phyloP scores from a whole-genome alignment of 2,888 invertebrate genomes.

The Neoaliturus tenellus region DNA sequence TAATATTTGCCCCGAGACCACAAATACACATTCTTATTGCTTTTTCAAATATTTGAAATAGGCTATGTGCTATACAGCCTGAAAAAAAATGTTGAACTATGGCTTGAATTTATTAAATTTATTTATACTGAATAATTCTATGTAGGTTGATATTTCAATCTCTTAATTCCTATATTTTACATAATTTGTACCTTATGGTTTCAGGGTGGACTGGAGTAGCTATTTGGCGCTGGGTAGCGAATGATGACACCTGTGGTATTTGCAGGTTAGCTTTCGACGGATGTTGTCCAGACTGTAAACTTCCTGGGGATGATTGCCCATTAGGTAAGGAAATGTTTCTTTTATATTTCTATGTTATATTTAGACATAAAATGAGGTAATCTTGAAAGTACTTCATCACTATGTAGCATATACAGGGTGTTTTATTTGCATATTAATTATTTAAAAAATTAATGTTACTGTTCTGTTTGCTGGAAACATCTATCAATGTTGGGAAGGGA shows the following conservation, averaged over 20 bases:
- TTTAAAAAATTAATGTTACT: neutral
- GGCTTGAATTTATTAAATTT: no score
- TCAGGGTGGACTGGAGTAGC: constrained; percentile 96
- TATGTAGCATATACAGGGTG: neutral
- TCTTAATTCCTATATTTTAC: neutral
- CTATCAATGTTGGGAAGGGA: no score
- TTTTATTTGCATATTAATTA: neutral
- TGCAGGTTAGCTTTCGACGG: constrained; percentile 99
- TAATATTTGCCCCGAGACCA: no score
- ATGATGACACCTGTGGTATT: constrained; percentile 99
- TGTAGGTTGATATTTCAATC: no score
- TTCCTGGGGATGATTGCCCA: constrained; percentile 98
- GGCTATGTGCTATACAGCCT: no score
- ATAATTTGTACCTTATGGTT: constrained; percentile 52
- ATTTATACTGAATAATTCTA: no score
- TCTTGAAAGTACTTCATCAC: neutral
- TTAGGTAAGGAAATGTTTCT: no score
- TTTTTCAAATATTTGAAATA: no score
- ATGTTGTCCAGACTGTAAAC: constrained; percentile 97
- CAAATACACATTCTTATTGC: no score
- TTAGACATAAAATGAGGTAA: neutral
- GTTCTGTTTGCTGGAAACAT: no score
- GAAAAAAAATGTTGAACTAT: no score
- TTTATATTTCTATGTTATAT: neutral
- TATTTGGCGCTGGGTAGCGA: constrained; percentile 99